Evolutionary conservation across 2,113 vertebrate genomes (phyloP).

Genomic region (Panthera tigris): DNA sequence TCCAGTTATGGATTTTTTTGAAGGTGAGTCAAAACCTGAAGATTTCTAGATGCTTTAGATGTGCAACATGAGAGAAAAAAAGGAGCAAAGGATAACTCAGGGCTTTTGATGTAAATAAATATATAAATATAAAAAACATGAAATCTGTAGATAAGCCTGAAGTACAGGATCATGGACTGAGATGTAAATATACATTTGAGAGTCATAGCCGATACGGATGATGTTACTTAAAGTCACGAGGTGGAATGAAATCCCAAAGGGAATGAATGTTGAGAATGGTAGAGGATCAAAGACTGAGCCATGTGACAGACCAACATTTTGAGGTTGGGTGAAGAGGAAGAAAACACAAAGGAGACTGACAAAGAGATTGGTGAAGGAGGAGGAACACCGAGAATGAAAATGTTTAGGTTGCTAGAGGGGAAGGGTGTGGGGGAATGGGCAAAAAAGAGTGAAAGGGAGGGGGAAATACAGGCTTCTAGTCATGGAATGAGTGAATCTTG

Average conservation of each 20-base stretch:
- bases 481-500: neutral
- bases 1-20: neutral
- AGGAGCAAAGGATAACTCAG: neutral
- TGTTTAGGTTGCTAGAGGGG: neutral
- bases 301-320: neutral
- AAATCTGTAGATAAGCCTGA: neutral
- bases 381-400: neutral
- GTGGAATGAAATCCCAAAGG: neutral
- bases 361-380: neutral
- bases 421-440: neutral
- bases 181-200: neutral
- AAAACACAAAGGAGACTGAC: neutral
- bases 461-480: neutral
- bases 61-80: neutral
- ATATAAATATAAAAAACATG: neutral
- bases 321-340: neutral
- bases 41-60: neutral
- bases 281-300: neutral
- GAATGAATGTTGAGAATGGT: neutral
- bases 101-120: neutral
- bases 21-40: neutral
- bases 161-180: neutral
- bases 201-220: neutral
- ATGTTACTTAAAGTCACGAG: neutral
- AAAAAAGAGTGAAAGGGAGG: neutral